phyloP scores from a whole-genome alignment of 2,888 invertebrate genomes.

The Nephrotoma guestfalica region DNA sequence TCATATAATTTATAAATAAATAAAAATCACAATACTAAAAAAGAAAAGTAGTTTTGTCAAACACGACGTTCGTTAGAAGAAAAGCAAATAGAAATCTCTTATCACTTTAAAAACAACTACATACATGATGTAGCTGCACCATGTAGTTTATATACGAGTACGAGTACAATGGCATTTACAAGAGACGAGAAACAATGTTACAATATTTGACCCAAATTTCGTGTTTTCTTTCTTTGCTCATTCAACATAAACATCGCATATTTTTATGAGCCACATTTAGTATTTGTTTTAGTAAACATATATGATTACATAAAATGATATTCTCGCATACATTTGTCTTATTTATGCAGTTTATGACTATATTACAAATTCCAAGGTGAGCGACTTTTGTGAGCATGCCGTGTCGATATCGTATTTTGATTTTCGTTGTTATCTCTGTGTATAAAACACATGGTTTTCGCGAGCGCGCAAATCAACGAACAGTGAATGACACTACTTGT shows the following conservation, averaged over 20 bases:
- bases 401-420: not conserved
- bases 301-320: not conserved
- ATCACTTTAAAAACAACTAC: not conserved
- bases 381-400: not conserved
- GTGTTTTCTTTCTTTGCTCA: not conserved
- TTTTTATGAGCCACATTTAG: not conserved
- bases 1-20: not conserved
- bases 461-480: not conserved
- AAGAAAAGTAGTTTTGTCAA: not conserved
- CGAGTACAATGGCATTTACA: not conserved
- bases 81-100: not conserved
- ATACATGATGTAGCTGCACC: not conserved
- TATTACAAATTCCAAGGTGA: not conserved
- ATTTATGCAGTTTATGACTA: not conserved
- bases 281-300: not conserved
- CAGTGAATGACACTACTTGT: not conserved
- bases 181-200: not conserved
- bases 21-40: not conserved
- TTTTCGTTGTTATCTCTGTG: not conserved
- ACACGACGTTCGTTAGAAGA: not conserved
- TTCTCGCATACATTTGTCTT: no score
- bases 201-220: not conserved
- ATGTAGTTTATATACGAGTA: not conserved
- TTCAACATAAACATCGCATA: not conserved
- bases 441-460: not conserved